These are phyloP conservation scores for Melanotaenia duboulayi DNA, from an alignment of 2,113 vertebrate species.

Conservation along the genomic window DNA sequence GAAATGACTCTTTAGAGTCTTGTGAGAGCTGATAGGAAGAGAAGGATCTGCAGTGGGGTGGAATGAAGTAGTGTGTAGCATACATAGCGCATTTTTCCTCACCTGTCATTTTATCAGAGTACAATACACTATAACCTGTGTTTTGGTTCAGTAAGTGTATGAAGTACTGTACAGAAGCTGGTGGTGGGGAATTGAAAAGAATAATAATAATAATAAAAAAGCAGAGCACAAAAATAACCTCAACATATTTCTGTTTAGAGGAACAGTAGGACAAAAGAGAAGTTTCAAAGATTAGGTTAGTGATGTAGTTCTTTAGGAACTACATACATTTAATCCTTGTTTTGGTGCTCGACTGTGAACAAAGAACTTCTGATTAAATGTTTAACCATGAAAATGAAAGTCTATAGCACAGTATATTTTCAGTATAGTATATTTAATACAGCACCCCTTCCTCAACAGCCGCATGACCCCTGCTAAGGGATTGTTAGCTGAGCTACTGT, in stretches of 20 bases:
- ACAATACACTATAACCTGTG: constrained; percentile 17
- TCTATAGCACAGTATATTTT: no score
- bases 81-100: constrained; percentile 35
- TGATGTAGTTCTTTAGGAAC: no score
- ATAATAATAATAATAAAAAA: constrained; percentile 26
- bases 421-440: no score
- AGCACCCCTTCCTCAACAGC: no score
- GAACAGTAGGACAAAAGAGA: background rate
- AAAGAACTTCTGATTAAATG: no score
- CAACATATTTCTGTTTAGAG: no score
- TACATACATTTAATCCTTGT: background rate
- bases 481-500: no score
- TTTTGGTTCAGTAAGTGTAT: constrained; percentile 31
- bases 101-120: constrained; percentile 32
- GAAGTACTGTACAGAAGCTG: background rate
- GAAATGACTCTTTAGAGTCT: constrained; percentile 56
- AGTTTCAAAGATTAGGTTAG: background rate
- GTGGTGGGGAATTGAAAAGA: background rate
- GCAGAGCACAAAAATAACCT: background rate
- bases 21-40: constrained; percentile 55
- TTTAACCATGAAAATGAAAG: no score
- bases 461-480: no score
- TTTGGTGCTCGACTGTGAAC: background rate
- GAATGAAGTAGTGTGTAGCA: constrained; percentile 30
- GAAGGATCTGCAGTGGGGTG: constrained; percentile 38